A percentile compares a stretch with the other conserved stretches of the same genome.
Evolutionary conservation across 2,797 vertebrate genomes (phyloP).

Genomic region (Falco cherrug): DNA sequence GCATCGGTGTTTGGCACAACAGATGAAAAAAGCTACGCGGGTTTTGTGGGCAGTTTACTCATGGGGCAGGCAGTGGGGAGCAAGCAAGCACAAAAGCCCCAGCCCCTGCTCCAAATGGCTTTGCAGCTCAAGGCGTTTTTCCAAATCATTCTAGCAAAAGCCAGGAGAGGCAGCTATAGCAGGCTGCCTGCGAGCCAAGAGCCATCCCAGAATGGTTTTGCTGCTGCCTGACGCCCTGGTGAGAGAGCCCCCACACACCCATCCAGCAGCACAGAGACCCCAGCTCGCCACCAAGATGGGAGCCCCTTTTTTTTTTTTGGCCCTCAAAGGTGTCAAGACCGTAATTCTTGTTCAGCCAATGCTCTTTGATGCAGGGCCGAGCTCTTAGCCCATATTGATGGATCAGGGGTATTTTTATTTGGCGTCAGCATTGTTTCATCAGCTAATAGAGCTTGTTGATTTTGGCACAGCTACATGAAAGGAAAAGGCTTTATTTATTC

Average conservation of each 20-base stretch:
- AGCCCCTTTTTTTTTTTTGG: background rate
- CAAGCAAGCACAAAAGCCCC: background rate
- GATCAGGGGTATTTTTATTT: slow-evolving; percentile 60
- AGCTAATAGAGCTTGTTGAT: slow-evolving; percentile 62
- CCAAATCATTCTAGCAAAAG: background rate
- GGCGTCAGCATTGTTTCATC: slow-evolving; percentile 61
- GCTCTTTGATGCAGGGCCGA: slow-evolving; percentile 9
- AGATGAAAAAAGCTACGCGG: rapidly evolving
- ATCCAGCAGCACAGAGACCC: rapidly evolving
- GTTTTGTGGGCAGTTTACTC: background rate
- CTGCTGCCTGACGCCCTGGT: background rate
- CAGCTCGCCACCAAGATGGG: background rate
- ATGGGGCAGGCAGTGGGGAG: rapidly evolving
- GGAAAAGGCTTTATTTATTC: slow-evolving; percentile 57
- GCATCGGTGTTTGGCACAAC: rapidly evolving
- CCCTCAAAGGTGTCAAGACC: background rate
- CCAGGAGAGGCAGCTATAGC: background rate
- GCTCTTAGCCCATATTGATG: slow-evolving; percentile 52
- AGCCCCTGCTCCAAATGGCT: background rate
- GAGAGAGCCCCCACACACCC: background rate
- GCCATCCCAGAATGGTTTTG: background rate
- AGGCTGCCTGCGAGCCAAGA: rapidly evolving
- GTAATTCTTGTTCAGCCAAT: background rate
- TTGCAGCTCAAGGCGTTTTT: background rate
- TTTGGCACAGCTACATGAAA: slow-evolving; percentile 36